Conservation (phyloP, 30 jellyfish, hydroid and myxozoan species). For the Cassiopea xamachana region DNA sequence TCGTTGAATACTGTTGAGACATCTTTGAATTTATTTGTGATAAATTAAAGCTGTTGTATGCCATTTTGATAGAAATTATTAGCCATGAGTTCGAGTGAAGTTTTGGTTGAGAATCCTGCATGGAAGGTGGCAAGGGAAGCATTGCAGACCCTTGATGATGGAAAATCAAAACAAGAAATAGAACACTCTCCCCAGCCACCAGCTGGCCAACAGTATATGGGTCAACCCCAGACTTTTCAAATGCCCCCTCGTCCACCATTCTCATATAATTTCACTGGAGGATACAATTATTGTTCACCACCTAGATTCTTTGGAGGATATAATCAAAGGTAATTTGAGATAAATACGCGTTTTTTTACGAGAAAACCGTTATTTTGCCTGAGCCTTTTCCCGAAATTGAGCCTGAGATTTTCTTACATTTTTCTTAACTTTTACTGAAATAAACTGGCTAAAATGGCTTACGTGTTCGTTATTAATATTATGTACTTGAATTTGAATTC, state of each 20-base stretch:
- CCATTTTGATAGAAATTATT: too few relatives aligned
- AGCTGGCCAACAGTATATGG: neutral
- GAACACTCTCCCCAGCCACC: neutral
- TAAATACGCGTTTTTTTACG: neutral
- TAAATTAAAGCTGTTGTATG: too few relatives aligned
- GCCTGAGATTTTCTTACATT: too few relatives aligned
- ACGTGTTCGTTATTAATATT: too few relatives aligned
- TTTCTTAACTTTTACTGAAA: too few relatives aligned
- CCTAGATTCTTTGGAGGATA: conserved; percentile 26
- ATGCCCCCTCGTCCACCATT: conserved; percentile 40
- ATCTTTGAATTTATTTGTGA: too few relatives aligned
- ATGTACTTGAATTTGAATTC: too few relatives aligned
- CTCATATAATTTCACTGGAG: conserved; percentile 30
- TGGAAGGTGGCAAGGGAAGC: conserved; percentile 76
- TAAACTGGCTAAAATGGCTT: too few relatives aligned
- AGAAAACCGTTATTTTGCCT: too few relatives aligned
- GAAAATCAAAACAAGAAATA: conserved; percentile 30
- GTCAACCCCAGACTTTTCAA: neutral
- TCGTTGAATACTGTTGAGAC: too few relatives aligned
- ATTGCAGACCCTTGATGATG: conserved; percentile 59
- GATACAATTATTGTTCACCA: conserved; percentile 39
- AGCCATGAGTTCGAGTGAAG: conserved; percentile 18
- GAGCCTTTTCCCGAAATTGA: too few relatives aligned
- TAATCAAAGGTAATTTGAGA: conserved; percentile 46
- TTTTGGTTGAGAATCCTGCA: conserved; percentile 72